Conservation (phyloP, 1,140 invertebrate genomes). For the Rhopalosiphum maidis region DNA sequence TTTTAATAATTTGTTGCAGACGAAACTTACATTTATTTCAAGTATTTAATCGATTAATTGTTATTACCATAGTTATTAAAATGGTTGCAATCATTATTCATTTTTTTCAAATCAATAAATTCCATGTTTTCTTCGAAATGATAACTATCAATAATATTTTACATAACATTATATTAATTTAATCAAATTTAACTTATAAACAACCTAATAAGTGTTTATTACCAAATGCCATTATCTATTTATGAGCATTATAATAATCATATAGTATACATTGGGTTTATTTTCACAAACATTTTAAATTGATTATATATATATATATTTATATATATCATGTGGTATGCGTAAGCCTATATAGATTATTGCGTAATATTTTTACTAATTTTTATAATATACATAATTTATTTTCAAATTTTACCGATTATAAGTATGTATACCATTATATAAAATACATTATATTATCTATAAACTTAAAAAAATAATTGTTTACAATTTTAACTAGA, state of each 20-base stretch:
- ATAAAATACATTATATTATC: background rate
- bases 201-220: background rate
- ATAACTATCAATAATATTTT: background rate
- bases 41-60: background rate
- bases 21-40: background rate
- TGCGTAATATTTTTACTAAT: background rate
- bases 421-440: background rate
- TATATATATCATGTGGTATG: background rate
- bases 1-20: background rate
- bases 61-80: background rate
- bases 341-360: background rate
- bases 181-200: background rate
- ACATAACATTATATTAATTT: background rate
- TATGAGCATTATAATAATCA: background rate
- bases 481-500: background rate
- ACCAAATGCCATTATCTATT: background rate
- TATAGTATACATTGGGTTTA: background rate
- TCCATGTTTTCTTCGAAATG: background rate
- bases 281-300: background rate
- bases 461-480: background rate
- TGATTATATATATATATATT: background rate
- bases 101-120: conserved; percentile 18
- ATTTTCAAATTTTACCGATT: background rate
- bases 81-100: background rate
- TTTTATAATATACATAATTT: background rate